phyloP scores from a whole-genome alignment of 2,113 vertebrate species.

The Apeltes quadracus region DNA sequence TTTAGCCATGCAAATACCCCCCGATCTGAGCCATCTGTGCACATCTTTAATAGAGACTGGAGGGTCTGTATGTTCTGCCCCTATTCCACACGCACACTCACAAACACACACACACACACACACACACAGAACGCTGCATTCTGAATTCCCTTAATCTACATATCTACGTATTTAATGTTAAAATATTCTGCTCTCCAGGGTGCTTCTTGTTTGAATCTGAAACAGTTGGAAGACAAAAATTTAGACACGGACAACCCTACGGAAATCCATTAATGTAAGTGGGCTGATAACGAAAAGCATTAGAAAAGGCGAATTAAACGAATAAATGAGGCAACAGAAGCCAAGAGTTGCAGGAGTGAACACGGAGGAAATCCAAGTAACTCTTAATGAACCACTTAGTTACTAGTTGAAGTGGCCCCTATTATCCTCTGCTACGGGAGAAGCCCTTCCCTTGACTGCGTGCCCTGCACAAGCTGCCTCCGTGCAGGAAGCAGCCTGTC shows the following conservation, averaged over 20 bases:
- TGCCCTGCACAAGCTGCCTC: conserved; percentile 12
- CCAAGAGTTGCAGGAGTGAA: conserved; percentile 7
- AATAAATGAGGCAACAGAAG: conserved; percentile 24
- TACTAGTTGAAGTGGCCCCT: conserved; percentile 3
- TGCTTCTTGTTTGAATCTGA: not conserved
- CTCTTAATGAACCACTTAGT: not conserved
- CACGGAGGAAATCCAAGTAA: not conserved
- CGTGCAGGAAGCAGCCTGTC: conserved; percentile 44
- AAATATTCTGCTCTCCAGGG: not conserved
- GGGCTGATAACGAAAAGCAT: conserved; percentile 33
- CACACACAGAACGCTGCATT: not conserved
- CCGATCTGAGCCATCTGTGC: not conserved
- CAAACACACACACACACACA: not conserved
- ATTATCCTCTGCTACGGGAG: conserved; percentile 9
- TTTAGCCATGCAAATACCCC: not conserved
- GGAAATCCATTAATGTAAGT: conserved; percentile 11
- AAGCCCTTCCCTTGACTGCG: not conserved
- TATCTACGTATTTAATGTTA: not conserved
- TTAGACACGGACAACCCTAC: not conserved
- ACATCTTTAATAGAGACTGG: not conserved
- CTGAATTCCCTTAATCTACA: too few relatives aligned
- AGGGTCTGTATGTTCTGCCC: not conserved
- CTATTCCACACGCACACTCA: not conserved
- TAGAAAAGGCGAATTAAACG: conserved; percentile 23
- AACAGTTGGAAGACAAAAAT: not conserved